Evolutionary conservation across 2,113 vertebrate genomes (phyloP).

Genomic region (Mesembrinibis cayennensis): DNA sequence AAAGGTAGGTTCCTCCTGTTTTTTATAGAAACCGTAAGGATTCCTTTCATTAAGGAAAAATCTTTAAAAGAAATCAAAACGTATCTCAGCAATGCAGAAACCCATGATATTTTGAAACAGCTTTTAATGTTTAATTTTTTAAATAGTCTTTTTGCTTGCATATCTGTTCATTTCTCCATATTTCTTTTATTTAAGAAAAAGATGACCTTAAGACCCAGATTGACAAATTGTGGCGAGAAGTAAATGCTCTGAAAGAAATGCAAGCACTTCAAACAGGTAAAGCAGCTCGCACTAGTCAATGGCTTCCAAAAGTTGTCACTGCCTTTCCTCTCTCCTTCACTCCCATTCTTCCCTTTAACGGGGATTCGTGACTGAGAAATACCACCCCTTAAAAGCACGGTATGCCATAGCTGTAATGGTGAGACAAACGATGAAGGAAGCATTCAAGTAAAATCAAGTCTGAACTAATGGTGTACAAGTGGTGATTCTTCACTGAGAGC

Average conservation of each 20-base stretch:
- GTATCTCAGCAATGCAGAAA: neutral
- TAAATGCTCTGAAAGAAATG: conserved; percentile 95
- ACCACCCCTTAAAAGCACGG: neutral
- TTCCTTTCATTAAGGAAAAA: neutral
- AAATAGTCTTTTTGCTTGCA: fast-evolving
- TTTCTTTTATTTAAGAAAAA: conserved; percentile 68
- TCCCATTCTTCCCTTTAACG: neutral
- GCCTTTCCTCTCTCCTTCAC: neutral
- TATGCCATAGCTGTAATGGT: neutral
- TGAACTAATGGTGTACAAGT: neutral
- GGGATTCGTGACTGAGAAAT: neutral
- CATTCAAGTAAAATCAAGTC: neutral
- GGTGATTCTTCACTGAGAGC: neutral
- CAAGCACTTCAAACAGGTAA: conserved; percentile 96
- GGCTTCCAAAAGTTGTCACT: neutral
- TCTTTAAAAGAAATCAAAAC: neutral
- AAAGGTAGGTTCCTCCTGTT: neutral
- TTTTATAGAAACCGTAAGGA: neutral
- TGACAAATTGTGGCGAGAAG: conserved; percentile 91
- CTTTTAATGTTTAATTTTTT: neutral
- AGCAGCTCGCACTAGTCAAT: neutral
- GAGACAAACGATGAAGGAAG: neutral
- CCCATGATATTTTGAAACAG: neutral
- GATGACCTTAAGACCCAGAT: conserved; percentile 88
- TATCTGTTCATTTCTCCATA: neutral